Base-by-base conservation (phyloP, 2,888 invertebrate genomes). In the Microctonus brassicae region DNA sequence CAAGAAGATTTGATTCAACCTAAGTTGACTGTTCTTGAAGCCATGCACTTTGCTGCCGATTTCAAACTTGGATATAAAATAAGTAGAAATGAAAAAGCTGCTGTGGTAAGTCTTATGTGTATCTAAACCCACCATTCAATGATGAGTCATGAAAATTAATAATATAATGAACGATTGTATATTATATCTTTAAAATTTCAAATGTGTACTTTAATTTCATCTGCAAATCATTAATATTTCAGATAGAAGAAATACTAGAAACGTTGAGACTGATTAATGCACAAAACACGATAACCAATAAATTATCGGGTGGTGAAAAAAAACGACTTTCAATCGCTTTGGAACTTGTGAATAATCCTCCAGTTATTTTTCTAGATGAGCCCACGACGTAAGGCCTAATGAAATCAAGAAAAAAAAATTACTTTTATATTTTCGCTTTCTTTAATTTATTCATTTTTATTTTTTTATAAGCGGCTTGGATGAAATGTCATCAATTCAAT, bases 321-420 rank as follows among this genome's bases (percentile, higher is more conserved):
- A 98, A 98, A 86, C 90, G 98, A 29, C 90, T 98, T n/a, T 95
- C 97, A 0, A 96, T 98, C 57, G 98, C 97, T 0, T 87, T 97
- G 74, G 98, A 98, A 86, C 89, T 98, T 29, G 92, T 97, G 65
- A 97, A 97, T 87, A 98, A 98, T 87, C 98, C 98, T 1, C 97
- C 98, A 0, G 93, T 98, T 7, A 92, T 98, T 86, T 98, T 98
- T 87, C 90, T 98, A 73, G 98, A 98, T 87, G 98, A 98, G 85
- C 98, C 98, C 0, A 98, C 98, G 2, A 97, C 97, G 97, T 98
- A 89, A 92, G 91, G 87, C 74, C 73, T 26, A 29, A 47, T n/a
- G 61, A 4, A 57, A 29, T 47, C 1, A 17, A 36, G 34, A 7
- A 22, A 47, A 57, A 52, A 11, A 64, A 20, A 22, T 55, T 34